Conservation (phyloP, 23 tunicate genomes). For the Oikopleura vanhoeffeni region DNA sequence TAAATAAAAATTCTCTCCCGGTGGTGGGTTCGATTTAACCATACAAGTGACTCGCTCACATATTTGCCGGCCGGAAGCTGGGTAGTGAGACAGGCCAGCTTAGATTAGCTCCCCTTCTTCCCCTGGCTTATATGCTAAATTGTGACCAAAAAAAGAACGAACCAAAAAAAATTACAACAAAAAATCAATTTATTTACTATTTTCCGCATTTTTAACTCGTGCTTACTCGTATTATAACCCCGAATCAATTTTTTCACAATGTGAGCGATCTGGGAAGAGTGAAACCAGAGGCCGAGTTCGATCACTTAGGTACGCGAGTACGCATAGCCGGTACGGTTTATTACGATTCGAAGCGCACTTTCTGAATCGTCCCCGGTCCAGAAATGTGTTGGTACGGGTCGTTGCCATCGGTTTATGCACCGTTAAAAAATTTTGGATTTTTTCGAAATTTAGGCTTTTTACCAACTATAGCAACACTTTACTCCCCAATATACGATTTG, state of each 20-base stretch:
- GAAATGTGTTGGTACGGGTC: background rate
- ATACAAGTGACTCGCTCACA: background rate
- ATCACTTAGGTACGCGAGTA: background rate
- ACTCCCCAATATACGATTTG: too few species aligned
- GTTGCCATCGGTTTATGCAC: background rate
- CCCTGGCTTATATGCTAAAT: background rate
- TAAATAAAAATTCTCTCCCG: background rate
- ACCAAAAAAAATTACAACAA: too few species aligned
- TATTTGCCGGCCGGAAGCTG: constrained; percentile 5
- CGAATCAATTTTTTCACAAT: background rate
- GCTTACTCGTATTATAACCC: background rate
- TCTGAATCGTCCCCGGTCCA: too few species aligned
- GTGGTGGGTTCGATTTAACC: too few species aligned
- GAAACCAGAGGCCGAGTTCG: background rate
- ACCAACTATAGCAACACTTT: too few species aligned
- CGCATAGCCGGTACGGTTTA: background rate
- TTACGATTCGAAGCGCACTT: background rate
- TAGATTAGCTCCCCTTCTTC: background rate
- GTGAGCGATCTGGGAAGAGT: background rate
- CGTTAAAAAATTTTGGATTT: background rate
- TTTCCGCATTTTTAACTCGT: background rate
- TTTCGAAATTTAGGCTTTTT: too few species aligned
- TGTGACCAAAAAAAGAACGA: background rate
- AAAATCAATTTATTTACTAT: too few species aligned
- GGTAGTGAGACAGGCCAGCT: constrained; percentile 5